Percentiles rank a stretch among this genome's conserved stretches.
Conservation (phyloP, 2,888 invertebrate species). For the Volucella zonaria region DNA sequence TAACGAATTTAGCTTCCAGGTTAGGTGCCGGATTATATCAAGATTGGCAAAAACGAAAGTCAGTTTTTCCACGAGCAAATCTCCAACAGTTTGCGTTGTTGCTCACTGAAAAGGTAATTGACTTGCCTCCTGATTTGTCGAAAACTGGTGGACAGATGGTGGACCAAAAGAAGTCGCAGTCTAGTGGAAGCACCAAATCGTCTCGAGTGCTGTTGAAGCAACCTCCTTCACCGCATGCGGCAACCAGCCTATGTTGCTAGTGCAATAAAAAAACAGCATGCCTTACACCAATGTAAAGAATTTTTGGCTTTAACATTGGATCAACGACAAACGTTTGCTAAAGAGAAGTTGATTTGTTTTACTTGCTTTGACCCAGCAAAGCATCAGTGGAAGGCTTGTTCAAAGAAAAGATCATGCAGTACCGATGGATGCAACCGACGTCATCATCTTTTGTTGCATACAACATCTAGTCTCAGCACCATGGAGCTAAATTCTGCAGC, state of each 20-base stretch:
- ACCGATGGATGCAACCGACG: not conserved
- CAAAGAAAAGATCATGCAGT: constrained; percentile 13
- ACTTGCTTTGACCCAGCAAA: constrained; percentile 15
- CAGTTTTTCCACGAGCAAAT: too few relatives aligned
- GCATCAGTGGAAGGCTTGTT: constrained; percentile 22
- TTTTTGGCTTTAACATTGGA: not conserved
- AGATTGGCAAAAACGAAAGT: too few relatives aligned
- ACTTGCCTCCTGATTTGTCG: too few relatives aligned
- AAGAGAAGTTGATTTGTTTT: constrained; percentile 18
- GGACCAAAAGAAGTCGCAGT: too few relatives aligned
- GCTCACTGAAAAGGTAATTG: not conserved
- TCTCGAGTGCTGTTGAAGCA: not conserved
- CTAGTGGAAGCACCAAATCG: too few relatives aligned
- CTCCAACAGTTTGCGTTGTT: too few relatives aligned
- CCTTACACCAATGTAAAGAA: not conserved
- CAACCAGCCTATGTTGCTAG: not conserved
- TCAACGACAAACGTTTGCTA: constrained; percentile 1
- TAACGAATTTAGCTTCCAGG: too few relatives aligned
- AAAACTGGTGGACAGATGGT: too few relatives aligned
- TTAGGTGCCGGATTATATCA: too few relatives aligned
- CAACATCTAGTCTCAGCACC: not conserved
- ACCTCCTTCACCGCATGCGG: not conserved
- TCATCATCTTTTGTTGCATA: constrained; percentile 6
- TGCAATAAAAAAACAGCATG: not conserved
- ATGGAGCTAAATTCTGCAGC: not conserved